Base-by-base conservation (phyloP, 2,113 vertebrate genomes). In the Nibea albiflora region DNA sequence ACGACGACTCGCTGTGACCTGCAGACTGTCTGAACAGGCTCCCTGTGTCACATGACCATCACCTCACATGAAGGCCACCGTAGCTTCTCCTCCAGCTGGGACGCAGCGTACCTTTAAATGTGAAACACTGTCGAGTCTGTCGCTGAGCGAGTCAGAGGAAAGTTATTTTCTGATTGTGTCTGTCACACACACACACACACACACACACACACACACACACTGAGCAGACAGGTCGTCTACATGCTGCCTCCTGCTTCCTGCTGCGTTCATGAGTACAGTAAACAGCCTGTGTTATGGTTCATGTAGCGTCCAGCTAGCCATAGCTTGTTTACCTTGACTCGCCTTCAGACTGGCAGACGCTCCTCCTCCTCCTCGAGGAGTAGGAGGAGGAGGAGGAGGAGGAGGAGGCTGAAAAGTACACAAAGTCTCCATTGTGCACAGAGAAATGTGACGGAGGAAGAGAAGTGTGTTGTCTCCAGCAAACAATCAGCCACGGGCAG, bases 281-380 rank as follows among this genome's bases (percentile, higher is more conserved):
- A 85, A 91, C 82, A 83, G 58, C 50, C 75, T 77, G 76, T 82
- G 52, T 81, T 90, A 64, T 72, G 80, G 64, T 50, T 88, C 84
- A 81, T 58, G 35, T 75, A 79, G 76, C 58, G 28, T 82, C 62
- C 73, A 39, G 57, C 71, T 79, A 73, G 50, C 50, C 46, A 22
- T 67, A 35, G 80, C 53, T 24, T 86, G 86, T 86, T 88, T 88
- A 88, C 64, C 56, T 49, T 53, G 53, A 80, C 58, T 74, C 11
- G 44, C 66, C 52, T 60, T 86, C 71, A 86, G 85, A 78, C 80
- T 78, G 88, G 64, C 68, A 53, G 84, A 14, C 31, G 14, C 63
- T 68, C 52, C 71, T 49, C 76, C n/a, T 64, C 72, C 63, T 76
- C 31, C 62, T 62, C 24, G 24, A 26, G 24, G 24, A 26, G 24